phyloP scores from a whole-genome alignment of 2,888 invertebrate species.

The Leptopterna dolabrata region DNA sequence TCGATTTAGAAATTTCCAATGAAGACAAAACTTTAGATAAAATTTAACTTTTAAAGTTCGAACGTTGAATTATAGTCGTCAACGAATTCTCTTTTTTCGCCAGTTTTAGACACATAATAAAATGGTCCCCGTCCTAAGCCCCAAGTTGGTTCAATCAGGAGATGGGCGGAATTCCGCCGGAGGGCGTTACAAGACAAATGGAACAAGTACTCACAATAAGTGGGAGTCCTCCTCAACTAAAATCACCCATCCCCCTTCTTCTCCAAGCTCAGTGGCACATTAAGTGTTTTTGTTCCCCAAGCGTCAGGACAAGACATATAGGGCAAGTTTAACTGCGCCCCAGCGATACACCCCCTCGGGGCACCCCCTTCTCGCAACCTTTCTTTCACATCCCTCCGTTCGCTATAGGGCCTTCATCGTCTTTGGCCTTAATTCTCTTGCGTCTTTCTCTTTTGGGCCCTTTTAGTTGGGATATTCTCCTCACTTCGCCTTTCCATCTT shows the following conservation, averaged over 20 bases:
- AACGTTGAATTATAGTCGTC: too few relatives aligned
- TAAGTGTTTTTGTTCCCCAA: conserved; percentile 44
- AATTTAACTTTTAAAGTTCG: too few relatives aligned
- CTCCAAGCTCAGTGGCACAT: conserved; percentile 30
- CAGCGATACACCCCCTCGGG: conserved; percentile 33
- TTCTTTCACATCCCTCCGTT: neutral
- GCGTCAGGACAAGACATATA: conserved; percentile 43
- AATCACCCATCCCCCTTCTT: conserved; percentile 21
- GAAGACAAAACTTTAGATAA: too few relatives aligned
- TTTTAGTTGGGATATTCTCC: neutral
- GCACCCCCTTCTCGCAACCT: neutral
- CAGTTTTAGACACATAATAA: neutral
- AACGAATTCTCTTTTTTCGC: too few relatives aligned
- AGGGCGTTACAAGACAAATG: conserved; percentile 46
- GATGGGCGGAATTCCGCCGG: conserved; percentile 22
- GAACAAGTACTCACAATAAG: conserved; percentile 47
- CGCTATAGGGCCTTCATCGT: neutral
- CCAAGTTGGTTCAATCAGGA: conserved; percentile 23
- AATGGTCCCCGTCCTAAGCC: neutral
- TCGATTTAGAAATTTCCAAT: too few relatives aligned
- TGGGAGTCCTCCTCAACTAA: conserved; percentile 37
- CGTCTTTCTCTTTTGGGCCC: neutral
- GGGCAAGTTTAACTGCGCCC: conserved; percentile 43
- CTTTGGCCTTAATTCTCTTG: neutral
- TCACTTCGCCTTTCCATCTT: neutral